Evolutionary conservation across 2,888 invertebrate species (phyloP), one percentile per base, ranked within the genome.

Genomic region (Agrotis exclamationis): DNA sequence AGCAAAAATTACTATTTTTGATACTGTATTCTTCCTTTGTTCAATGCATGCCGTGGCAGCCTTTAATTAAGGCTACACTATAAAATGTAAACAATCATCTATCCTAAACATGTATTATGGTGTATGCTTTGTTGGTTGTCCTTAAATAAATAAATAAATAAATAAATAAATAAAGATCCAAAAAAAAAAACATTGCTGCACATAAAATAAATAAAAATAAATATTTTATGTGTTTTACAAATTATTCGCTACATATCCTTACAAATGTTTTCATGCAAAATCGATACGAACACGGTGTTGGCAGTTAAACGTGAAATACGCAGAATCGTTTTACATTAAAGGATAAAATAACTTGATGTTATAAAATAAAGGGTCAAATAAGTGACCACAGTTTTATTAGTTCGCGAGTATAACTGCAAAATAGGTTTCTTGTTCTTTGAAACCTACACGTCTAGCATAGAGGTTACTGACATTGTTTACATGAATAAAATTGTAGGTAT

Each of bases 301-400:
- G 70, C 79, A 58, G 79, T 84, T 74, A 84, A 82, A 80, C 76
- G 57, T 73, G 74, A 82, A 80, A 83, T 84, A 80, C 85, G 33
- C 62, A 63, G 85, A 84, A 84, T 79, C 84, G 85, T 79, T 84
- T 83, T 82, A 84, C 84, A 80, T 75, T 82, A 84, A 73, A 74
- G 70, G 65, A 76, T 76, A 76, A 51, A 75, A 48, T 33, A 53
- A 73, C 64, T 76, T 82, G 77, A 74, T 75, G 82, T 68, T 74
- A 76, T 82, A 74, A 82, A 82, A 82, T 74, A 54, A 70, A 83
- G 76, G 83, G 76, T 84, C 76, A 80, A 65, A 54, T 77, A 62
- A 50, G 65, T 70, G 74, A 64, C 71, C 68, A 58, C 53, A 63
- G 74, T 84, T 84, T 84, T 84, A 81, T 84, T 80, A 74, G 67